Percentiles rank a stretch among this genome's conserved stretches.
Conservation (phyloP, 2,888 invertebrate species). For the Tanypteryx hageni region DNA sequence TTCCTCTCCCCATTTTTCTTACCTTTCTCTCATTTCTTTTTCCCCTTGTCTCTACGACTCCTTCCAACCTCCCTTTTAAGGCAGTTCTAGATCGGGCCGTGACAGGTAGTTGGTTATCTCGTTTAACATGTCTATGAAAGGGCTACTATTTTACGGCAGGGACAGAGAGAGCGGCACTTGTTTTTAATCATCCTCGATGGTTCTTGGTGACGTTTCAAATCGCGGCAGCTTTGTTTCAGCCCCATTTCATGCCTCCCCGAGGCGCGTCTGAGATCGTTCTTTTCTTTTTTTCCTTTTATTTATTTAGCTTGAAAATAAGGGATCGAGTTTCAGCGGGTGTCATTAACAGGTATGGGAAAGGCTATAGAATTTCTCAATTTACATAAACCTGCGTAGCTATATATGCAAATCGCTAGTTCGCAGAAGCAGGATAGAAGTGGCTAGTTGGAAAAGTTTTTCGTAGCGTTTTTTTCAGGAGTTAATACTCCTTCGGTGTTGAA, state of each 20-base stretch:
- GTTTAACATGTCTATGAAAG: not conserved
- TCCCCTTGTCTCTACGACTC: too few relatives aligned
- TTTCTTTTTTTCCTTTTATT: not conserved
- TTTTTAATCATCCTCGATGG: not conserved
- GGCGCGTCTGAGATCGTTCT: not conserved
- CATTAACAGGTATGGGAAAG: conserved; percentile 40
- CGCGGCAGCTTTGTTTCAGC: not conserved
- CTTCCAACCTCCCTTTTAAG: too few relatives aligned
- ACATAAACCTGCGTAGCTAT: not conserved
- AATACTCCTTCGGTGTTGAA: too few relatives aligned
- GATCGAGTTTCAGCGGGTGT: not conserved
- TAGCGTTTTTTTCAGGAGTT: too few relatives aligned
- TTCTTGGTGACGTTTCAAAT: conserved; percentile 39
- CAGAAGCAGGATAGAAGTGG: not conserved
- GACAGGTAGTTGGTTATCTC: conserved; percentile 35
- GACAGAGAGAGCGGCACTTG: not conserved
- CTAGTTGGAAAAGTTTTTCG: not conserved
- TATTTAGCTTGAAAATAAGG: not conserved
- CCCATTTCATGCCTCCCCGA: not conserved
- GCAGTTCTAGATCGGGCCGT: conserved; percentile 12
- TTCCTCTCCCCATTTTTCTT: too few relatives aligned
- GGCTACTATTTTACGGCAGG: not conserved
- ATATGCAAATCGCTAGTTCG: not conserved
- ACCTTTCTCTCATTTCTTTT: too few relatives aligned
- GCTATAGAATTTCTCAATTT: not conserved